Evolutionary conservation across 2,797 vertebrate species (phyloP), one percentile per base, ranked within the genome.

Genomic region (Parotocinclus haroldoi): DNA sequence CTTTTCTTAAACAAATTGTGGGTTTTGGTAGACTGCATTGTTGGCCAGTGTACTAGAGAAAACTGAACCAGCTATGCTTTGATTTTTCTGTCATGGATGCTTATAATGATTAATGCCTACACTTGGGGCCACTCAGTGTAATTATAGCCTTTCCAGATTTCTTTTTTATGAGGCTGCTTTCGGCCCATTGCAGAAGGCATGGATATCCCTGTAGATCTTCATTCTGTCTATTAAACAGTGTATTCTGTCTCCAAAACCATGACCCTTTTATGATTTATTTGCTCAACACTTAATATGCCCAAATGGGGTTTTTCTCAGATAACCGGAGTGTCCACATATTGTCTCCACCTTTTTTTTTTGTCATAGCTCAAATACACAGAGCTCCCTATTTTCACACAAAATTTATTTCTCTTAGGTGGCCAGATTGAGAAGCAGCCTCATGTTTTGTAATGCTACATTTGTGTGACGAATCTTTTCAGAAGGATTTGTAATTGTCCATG

Each of bases 51-150:
- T 81, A 74, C 73, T 68, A 76, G 60, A 72, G 74, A 82, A 71
- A 77, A 66, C 78, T 63, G 74, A 72, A 78, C 76, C 74, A 80
- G 78, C 79, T 75, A 78, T 67, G 56, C 80, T 89, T 88, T 89
- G 87, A 88, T 89, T 90, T 89, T 86, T 69, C 82, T 88, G 88
- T 87, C 88, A 88, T 55, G 69, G 76, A 76, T 86, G 81, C 82
- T 88, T 89, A 88, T 86, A 83, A 87, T 89, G 89, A 91, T 89
- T 88, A 87, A 91, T 91, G 86, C 62, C 76, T 76, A 39, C 79
- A 85, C 80, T 84, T 81, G 78, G 78, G 78, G 82, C 82, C 81
- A 85, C 82, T 87, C 76, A 76, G 68, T 82, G 79, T 84, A 80
- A 88, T 86, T 86, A 88, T 81, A 77, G 78, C 76, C 71, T 74